These are phyloP conservation scores for Cryptus armator DNA, from an alignment of 2,888 invertebrate species.

Conservation along the genomic window DNA sequence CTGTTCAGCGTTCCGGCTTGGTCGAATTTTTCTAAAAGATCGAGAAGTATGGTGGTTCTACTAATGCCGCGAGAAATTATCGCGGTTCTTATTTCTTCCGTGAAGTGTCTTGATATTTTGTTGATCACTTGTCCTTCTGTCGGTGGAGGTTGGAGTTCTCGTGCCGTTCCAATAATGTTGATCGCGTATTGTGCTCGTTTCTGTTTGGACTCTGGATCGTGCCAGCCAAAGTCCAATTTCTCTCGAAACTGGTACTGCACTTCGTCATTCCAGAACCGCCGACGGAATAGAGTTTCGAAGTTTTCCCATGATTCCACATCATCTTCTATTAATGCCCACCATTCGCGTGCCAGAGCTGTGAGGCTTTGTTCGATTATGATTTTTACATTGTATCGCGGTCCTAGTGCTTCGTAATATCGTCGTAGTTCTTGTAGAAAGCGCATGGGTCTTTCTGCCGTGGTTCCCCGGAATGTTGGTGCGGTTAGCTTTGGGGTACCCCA, in stretches of 20 bases:
- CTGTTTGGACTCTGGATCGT: too few relatives aligned
- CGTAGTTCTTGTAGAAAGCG: not conserved
- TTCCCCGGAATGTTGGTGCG: not conserved
- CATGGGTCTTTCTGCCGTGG: not conserved
- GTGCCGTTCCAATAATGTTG: constrained; percentile 6
- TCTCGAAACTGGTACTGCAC: not conserved
- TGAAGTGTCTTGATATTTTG: not conserved
- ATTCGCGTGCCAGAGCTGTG: not conserved
- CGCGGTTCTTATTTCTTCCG: constrained; percentile 3
- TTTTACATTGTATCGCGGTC: constrained; percentile 4
- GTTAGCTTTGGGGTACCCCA: constrained; percentile 11
- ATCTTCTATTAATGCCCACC: constrained; percentile 4
- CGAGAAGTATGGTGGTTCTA: not conserved
- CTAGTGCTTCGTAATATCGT: not conserved
- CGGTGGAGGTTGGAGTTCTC: not conserved
- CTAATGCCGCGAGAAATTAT: constrained; percentile 4
- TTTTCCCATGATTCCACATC: not conserved
- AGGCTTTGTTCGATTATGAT: not conserved
- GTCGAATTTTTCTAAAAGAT: constrained; percentile 11
- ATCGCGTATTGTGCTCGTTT: not conserved
- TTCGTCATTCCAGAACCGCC: constrained; percentile 7
- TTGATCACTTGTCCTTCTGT: not conserved
- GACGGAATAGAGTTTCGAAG: not conserved
- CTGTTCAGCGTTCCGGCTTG: not conserved
- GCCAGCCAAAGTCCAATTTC: not conserved